Conservation (phyloP, 2,888 invertebrate genomes). For the Tiphia femorata region DNA sequence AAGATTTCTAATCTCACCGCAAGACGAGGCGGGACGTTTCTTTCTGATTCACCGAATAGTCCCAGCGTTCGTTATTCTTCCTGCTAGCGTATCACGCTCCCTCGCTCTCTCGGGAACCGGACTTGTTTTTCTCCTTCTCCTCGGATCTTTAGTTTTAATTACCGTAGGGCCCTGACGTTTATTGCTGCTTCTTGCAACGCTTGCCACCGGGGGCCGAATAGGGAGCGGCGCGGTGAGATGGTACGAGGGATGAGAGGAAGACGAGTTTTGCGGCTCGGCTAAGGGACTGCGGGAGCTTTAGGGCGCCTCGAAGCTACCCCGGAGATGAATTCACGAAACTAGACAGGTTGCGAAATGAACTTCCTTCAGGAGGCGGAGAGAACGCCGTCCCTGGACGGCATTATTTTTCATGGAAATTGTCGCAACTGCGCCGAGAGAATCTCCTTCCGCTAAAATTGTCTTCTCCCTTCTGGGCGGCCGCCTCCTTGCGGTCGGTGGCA, state of each 20-base stretch:
- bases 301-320: conserved; percentile 41
- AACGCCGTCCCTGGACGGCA: conserved; percentile 25
- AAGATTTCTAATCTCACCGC: too few relatives aligned
- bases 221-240: too few relatives aligned
- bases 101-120: conserved; percentile 41
- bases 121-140: not conserved
- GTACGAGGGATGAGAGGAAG: conserved; percentile 36
- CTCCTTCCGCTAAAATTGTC: too few relatives aligned
- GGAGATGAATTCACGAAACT: conserved; percentile 59
- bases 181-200: conserved; percentile 64
- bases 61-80: conserved; percentile 32
- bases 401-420: conserved; percentile 49
- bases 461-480: too few relatives aligned
- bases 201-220: conserved; percentile 29
- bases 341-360: conserved; percentile 58
- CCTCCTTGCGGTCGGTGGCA: too few relatives aligned
- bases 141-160: conserved; percentile 68
- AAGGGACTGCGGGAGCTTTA: conserved; percentile 27
- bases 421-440: conserved; percentile 10
- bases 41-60: too few relatives aligned
- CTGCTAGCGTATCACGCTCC: conserved; percentile 16
- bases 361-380: conserved; percentile 35
- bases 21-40: too few relatives aligned
- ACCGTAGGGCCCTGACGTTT: conserved; percentile 64
- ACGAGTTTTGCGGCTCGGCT: conserved; percentile 36